Evolutionary conservation across 2,888 invertebrate species (phyloP), one percentile per base, ranked within the genome.

Genomic region (Pterostichus madidus): DNA sequence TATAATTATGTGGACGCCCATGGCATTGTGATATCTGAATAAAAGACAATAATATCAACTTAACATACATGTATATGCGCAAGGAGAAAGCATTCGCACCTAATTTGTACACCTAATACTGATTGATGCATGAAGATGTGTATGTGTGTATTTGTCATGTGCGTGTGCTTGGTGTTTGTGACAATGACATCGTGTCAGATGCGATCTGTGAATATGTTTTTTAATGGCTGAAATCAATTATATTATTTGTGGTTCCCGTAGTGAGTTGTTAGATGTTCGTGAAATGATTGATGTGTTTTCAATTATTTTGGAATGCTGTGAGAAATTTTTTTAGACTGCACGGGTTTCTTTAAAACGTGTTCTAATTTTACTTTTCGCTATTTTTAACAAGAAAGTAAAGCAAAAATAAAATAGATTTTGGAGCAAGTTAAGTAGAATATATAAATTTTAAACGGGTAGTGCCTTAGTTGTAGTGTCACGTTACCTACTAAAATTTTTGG

Each of bases 271-370:
- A 39, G 17, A 44, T 17, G 64, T 71, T 71, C 11, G 39, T 15
- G 2, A 71, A 44, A 46, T 71, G 68, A 71, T 71, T 71, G 68
- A 71, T 71, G 17, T 71, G 68, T 71, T 71, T 71, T 71, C 5
- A 71, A 17, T 44, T 5, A 15, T 17, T 35, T 64, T 13, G 64
- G 64, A 64, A 64, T 64, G 64, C 5, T 35, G 64, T 17, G 44
- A 71, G 68, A 71, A 56, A 17, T 56, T 56, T 56, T 56, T 56
- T 17, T 17, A 17, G 17, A 46, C 17, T 17, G 6, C 13, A 1
- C 5, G 39, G 44, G 39, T 46, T 71, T 71, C 44, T 17, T 64
- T 64, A 49, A 49, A 49, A 49, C 2, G 49, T 49, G 49, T 49
- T 49, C 49, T 49, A 49, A 49, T 49, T 49, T 49, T n/a, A 10